Percentiles rank a stretch among this genome's conserved stretches.
Evolutionary conservation across 2,888 invertebrate genomes (phyloP).

Genomic region (Camponotus fellah): DNA sequence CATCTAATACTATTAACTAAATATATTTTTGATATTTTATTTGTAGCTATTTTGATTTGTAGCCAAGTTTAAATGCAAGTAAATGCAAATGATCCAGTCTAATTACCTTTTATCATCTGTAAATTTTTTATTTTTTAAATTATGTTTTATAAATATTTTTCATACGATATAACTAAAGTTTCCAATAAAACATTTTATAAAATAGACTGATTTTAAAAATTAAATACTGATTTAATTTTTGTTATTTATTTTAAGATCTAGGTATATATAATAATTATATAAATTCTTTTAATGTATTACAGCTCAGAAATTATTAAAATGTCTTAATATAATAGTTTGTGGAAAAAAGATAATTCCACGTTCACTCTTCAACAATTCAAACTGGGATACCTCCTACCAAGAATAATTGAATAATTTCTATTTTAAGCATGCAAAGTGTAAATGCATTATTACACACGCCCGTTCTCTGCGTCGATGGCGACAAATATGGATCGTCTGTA

Average conservation of each 20-base stretch:
- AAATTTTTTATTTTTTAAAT: no score
- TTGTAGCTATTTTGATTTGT: neutral
- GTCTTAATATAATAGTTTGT: neutral
- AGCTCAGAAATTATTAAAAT: neutral
- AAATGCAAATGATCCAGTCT: no score
- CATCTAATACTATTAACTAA: no score
- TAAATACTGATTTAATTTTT: neutral
- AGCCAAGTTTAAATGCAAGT: neutral
- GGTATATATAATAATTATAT: neutral
- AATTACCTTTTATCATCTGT: no score
- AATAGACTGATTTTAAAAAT: neutral
- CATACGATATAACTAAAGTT: neutral
- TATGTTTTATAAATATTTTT: neutral
- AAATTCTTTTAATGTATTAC: neutral
- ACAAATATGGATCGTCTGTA: slow-evolving; percentile 51
- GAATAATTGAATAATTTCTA: slow-evolving; percentile 31
- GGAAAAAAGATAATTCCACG: neutral
- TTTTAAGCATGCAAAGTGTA: slow-evolving; percentile 1
- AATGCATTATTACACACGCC: slow-evolving; percentile 13
- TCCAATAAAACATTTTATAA: neutral
- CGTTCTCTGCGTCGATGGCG: slow-evolving; percentile 24
- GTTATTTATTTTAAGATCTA: neutral
- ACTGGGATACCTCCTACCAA: neutral
- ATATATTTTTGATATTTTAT: neutral
- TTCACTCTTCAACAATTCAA: neutral